A percentile compares a stretch with the other conserved stretches of the same genome.
Conservation (phyloP, 2,797 vertebrate genomes). For the Diplodus sargus region DNA sequence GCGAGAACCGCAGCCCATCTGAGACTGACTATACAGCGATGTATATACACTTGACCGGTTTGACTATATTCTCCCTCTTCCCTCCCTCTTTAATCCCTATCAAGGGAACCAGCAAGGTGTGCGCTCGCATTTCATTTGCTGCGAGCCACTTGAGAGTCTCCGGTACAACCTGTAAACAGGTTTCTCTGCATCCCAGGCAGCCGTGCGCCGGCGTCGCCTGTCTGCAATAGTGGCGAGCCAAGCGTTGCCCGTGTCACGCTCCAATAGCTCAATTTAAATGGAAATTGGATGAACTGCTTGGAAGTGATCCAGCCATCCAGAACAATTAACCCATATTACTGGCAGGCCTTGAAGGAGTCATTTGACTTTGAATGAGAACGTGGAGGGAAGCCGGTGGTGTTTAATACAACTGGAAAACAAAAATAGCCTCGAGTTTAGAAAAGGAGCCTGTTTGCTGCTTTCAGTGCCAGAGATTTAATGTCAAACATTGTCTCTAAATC, state of each 20-base stretch:
- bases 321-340: conserved; percentile 86
- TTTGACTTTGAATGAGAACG: conserved; percentile 80
- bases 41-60: conserved; percentile 55
- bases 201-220: conserved; percentile 47
- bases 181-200: conserved; percentile 58
- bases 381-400: conserved; percentile 58
- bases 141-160: conserved; percentile 52
- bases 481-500: conserved; percentile 31
- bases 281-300: conserved; percentile 86
- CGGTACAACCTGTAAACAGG: conserved; percentile 73
- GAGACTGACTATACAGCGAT: conserved; percentile 31
- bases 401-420: conserved; percentile 67
- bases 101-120: conserved; percentile 55
- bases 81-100: conserved; percentile 49
- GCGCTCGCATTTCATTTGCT: conserved; percentile 62
- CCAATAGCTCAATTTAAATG: conserved; percentile 85
- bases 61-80: conserved; percentile 22
- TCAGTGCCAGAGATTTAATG: conserved; percentile 40
- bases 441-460: conserved; percentile 41
- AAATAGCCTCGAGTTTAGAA: conserved; percentile 57
- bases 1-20: conserved; percentile 31
- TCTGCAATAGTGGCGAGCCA: conserved; percentile 61
- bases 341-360: conserved; percentile 79
- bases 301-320: conserved; percentile 85
- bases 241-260: conserved; percentile 75